Evolutionary conservation across 1,140 invertebrate genomes (phyloP), one percentile per base, ranked within the genome.

Genomic region (Diorhabda sublineata): DNA sequence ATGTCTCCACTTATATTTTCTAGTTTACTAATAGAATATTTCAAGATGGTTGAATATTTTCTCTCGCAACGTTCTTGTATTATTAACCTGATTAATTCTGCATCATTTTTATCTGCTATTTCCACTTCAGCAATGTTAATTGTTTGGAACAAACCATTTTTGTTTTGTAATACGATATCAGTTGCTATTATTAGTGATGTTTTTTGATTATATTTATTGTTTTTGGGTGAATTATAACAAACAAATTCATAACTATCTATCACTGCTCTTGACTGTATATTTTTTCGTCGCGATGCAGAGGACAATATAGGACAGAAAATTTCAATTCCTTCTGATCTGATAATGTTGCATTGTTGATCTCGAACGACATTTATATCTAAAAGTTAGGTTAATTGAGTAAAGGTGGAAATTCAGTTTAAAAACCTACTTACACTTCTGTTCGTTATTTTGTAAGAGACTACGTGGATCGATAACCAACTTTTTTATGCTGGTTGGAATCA

Each of bases 231-330:
- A 69, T 87, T 85, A 57, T 94, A 92, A 3, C 95, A 92, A 43
- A 95, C 82, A 78, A 97, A 97, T 5, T 83, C 82, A 76, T 92
- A 96, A 66, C 88, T 87, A 81, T 96, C 95, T 8, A 93, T 80
- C 69, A 90, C 89, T 5, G 93, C 95, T 7, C 88, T 73, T 11
- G 88, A 80, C 78, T 96, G 93, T n/a, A 84, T 79, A 75, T 89
- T 87, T 69, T 89, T 87, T 68, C 93, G 87, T 69, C 91, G 86
- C 42, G 95, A 93, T 2, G 95, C 94, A 6, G 95, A 82, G 68
- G 91, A 92, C 0, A 92, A 90, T 81, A 97, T 97, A 75, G 98
- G 85, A 58, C 95, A 95, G 73, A 92, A 87, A 7, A 98, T 83
- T 82, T 96, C 93, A 42, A 98, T 85, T 47, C 95, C 95, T 9